phyloP scores from a whole-genome alignment of 2,888 invertebrate genomes.

The Plebejus anna region DNA sequence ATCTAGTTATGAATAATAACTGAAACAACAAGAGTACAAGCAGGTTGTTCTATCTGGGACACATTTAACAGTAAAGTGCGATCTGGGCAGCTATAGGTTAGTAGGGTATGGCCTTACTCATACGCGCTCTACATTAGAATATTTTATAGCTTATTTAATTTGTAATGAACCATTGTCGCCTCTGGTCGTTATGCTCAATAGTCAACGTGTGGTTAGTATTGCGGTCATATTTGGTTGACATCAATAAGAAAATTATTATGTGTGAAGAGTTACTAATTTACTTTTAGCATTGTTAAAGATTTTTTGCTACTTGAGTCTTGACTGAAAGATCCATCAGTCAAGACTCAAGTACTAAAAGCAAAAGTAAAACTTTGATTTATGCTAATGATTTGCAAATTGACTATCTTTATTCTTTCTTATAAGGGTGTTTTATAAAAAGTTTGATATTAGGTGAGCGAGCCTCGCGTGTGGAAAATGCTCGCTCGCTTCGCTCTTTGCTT shows the following conservation, averaged over 20 bases:
- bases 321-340: too few species aligned
- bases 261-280: neutral
- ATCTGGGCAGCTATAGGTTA: conserved; percentile 15
- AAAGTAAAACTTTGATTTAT: too few species aligned
- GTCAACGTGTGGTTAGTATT: neutral
- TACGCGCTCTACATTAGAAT: neutral
- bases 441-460: too few species aligned
- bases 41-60: conserved; percentile 13
- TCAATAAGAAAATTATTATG: neutral
- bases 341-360: too few species aligned
- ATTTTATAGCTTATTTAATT: conserved; percentile 11
- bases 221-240: neutral
- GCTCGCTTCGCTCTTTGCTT: neutral
- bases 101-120: neutral
- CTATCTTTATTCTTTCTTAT: too few species aligned
- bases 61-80: conserved; percentile 11
- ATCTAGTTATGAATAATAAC: too few species aligned
- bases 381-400: too few species aligned
- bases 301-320: neutral
- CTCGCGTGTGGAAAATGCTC: neutral
- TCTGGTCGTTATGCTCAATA: neutral
- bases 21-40: neutral
- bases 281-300: neutral
- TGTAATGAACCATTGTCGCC: conserved; percentile 5
- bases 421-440: too few species aligned